Base-by-base conservation (phyloP, 2,888 invertebrate species). In the Protodeltote pygarga region DNA sequence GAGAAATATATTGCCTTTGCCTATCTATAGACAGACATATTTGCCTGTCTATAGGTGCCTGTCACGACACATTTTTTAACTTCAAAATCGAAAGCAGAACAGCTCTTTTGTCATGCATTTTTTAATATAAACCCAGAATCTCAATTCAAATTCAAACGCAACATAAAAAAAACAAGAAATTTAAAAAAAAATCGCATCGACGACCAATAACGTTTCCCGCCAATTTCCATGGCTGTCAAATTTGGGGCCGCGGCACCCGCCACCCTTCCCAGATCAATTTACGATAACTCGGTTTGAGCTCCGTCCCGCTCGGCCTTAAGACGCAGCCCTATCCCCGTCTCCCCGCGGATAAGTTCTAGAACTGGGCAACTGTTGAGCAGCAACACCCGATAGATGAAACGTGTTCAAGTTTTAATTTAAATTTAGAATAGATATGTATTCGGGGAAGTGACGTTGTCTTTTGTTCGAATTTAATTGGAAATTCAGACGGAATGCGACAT, bases 151-250 rank as follows among this genome's bases (percentile, higher is more conserved):
- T 76, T 73, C 54, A 48, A 73, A 78, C 23, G 42, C 17, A 55
- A 45, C 17, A 55, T 32, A 46, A 28, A 44, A 59, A 40, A 60
- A 44, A 24, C 45, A 14, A 28, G 54, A 48, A 62, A 58, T 57
- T 67, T 44, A 67, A 74, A 83, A 81, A n/a, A 82, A 80, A 71
- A 42, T 49, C 64, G 69, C 63, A 66, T 72, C 72, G 72, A 77
- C 81, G 77, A 84, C 85, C 86, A 86, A 87, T 88, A 90, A 90
- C 89, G 83, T 89, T 89, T 89, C 87, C 86, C 90, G 90, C 89
- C 92, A 91, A 92, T 91, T 91, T 89, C 88, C 89, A 89, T 92
- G 83, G 89, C 89, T 91, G 92, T 92, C 92, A 91, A 92, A 91
- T 91, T 91, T 88, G 88, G 89, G 77, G 82, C 79, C 82, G 80